phyloP scores from a whole-genome alignment of 1,140 invertebrate genomes.

The Ceratitis capitata region DNA sequence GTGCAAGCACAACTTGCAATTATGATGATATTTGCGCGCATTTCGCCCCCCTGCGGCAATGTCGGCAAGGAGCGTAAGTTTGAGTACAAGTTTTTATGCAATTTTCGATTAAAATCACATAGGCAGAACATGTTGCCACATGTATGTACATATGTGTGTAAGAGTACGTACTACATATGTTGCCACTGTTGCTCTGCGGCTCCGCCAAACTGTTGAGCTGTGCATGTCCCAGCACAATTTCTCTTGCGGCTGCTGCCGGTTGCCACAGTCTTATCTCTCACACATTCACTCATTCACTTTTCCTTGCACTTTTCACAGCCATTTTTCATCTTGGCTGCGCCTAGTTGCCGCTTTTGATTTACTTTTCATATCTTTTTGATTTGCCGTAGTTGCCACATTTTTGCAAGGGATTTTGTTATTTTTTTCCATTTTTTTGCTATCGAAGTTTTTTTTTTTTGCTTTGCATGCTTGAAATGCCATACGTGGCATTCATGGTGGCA shows the following conservation, averaged over 20 bases:
- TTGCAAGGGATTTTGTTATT: neutral
- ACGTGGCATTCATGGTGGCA: neutral
- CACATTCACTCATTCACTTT: neutral
- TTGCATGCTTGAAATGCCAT: neutral
- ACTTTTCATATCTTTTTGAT: slow-evolving; percentile 24
- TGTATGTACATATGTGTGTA: neutral
- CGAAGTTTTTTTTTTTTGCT: no score
- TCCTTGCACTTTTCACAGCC: neutral
- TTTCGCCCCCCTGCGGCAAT: neutral
- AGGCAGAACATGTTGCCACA: neutral
- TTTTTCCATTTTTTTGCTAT: neutral
- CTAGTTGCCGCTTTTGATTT: slow-evolving; percentile 1
- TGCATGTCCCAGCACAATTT: neutral
- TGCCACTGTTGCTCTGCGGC: neutral
- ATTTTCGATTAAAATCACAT: slow-evolving; percentile 31
- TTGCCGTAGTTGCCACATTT: slow-evolving; percentile 19
- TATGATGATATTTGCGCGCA: slow-evolving; percentile 30
- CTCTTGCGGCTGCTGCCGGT: neutral
- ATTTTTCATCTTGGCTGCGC: neutral
- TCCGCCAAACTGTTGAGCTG: neutral
- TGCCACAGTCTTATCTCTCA: neutral
- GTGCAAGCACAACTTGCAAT: slow-evolving; percentile 18
- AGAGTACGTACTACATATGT: no score
- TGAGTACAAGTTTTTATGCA: neutral
- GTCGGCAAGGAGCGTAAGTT: neutral